phyloP scores from a whole-genome alignment of 2,888 invertebrate genomes.

The Sesia apiformis region DNA sequence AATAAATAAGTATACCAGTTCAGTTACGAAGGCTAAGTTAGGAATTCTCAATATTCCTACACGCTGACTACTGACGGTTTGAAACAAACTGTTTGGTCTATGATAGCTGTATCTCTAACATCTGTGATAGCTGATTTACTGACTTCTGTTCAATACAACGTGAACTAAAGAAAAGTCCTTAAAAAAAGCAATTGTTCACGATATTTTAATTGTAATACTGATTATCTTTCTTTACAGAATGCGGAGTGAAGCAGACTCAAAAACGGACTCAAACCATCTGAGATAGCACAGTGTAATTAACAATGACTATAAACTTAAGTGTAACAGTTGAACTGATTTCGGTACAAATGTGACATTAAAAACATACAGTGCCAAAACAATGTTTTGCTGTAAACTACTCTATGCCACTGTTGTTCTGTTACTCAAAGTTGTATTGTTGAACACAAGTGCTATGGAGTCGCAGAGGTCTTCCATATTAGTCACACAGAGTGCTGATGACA shows the following conservation, averaged over 20 bases:
- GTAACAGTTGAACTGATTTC: constrained; percentile 23
- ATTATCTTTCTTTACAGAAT: constrained; percentile 45
- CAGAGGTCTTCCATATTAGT: constrained; percentile 58
- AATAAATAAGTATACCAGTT: too few species aligned
- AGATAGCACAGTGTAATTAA: constrained; percentile 34
- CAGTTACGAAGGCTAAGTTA: too few species aligned
- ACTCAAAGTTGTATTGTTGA: constrained; percentile 56
- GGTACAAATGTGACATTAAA: constrained; percentile 50
- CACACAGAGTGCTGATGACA: constrained; percentile 54
- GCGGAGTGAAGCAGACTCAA: background rate
- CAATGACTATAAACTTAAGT: constrained; percentile 69
- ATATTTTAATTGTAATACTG: too few species aligned
- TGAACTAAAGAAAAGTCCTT: too few species aligned
- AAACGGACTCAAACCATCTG: constrained; percentile 12
- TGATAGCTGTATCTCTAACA: too few species aligned
- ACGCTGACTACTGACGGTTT: too few species aligned
- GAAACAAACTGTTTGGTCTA: too few species aligned
- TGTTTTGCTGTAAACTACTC: constrained; percentile 67
- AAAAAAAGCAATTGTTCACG: too few species aligned
- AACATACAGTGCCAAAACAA: constrained; percentile 60
- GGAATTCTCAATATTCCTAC: too few species aligned
- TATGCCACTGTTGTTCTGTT: constrained; percentile 60
- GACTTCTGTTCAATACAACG: too few species aligned
- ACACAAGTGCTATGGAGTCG: constrained; percentile 62
- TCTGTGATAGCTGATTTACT: too few species aligned